These are phyloP conservation scores for Heliangelus exortis DNA, from an alignment of 2,797 vertebrate genomes.

Conservation along the genomic window DNA sequence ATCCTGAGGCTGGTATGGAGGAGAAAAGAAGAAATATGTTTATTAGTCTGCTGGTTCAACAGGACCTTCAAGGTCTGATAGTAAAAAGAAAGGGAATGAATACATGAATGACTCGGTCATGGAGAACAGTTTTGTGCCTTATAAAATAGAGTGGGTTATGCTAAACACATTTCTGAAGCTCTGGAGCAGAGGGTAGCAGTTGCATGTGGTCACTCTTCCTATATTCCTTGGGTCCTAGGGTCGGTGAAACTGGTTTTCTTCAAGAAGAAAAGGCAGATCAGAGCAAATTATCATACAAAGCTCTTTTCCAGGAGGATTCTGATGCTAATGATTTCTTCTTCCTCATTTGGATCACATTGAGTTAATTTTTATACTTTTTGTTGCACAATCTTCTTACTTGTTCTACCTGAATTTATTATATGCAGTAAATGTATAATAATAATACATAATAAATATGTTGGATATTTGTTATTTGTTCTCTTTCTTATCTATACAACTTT, in stretches of 20 bases:
- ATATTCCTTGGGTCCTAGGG: not conserved
- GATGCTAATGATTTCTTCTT: not conserved
- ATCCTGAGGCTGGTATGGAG: accelerated
- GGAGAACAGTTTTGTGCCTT: not conserved
- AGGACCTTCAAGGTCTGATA: not conserved
- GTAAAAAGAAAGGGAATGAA: not conserved
- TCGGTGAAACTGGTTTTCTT: not conserved
- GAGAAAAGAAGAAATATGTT: not conserved
- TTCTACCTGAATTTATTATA: not conserved
- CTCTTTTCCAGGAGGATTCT: not conserved
- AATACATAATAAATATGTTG: not conserved
- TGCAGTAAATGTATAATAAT: no score
- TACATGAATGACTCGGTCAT: accelerated
- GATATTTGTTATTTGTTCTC: not conserved
- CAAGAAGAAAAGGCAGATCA: not conserved
- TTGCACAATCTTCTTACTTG: not conserved
- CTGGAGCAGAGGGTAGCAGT: not conserved
- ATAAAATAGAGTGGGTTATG: not conserved
- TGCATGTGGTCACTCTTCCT: not conserved
- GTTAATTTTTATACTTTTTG: not conserved
- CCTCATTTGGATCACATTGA: not conserved
- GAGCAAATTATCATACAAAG: not conserved
- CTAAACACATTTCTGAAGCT: not conserved
- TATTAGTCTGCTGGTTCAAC: not conserved
- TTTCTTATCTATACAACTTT: not conserved